Evolutionary conservation across 2,888 invertebrate species (phyloP).

Genomic region (Agonopterix arenella): DNA sequence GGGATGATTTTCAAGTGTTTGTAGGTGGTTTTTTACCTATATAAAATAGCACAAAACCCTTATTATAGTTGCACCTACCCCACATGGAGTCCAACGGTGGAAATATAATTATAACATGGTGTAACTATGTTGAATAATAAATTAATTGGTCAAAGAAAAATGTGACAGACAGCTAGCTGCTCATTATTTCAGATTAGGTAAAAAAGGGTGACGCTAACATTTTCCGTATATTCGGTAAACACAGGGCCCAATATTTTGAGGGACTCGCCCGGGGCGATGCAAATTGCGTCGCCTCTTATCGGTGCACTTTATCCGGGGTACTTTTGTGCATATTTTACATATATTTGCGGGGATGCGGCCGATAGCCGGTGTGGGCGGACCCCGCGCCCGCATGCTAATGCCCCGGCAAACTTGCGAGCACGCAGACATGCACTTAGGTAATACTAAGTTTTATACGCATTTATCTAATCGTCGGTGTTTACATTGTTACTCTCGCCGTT

Average conservation of each 20-base stretch:
- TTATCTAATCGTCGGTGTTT: conserved; percentile 11
- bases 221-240: conserved; percentile 38
- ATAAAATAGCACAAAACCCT: too few relatives aligned
- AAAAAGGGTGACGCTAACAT: not conserved
- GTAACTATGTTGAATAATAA: too few relatives aligned
- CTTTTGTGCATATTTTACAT: conserved; percentile 72
- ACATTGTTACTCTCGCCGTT: conserved; percentile 7
- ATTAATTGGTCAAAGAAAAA: too few relatives aligned
- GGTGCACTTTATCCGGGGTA: conserved; percentile 67
- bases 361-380: conserved; percentile 62
- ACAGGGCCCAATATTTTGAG: conserved; percentile 46
- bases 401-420: conserved; percentile 35
- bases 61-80: too few relatives aligned
- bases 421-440: conserved; percentile 41
- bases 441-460: conserved; percentile 13
- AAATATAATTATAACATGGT: too few relatives aligned
- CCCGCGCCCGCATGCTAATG: conserved; percentile 56
- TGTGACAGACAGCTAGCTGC: too few relatives aligned
- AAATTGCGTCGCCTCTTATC: conserved; percentile 70
- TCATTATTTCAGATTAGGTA: too few relatives aligned
- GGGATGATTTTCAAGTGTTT: too few relatives aligned
- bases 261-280: conserved; percentile 58
- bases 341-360: conserved; percentile 58
- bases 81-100: too few relatives aligned
- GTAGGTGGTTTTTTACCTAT: too few relatives aligned